Evolutionary conservation across 2,888 invertebrate species (phyloP), one percentile per base, ranked within the genome.

Genomic region (Xanthorhoe designata): DNA sequence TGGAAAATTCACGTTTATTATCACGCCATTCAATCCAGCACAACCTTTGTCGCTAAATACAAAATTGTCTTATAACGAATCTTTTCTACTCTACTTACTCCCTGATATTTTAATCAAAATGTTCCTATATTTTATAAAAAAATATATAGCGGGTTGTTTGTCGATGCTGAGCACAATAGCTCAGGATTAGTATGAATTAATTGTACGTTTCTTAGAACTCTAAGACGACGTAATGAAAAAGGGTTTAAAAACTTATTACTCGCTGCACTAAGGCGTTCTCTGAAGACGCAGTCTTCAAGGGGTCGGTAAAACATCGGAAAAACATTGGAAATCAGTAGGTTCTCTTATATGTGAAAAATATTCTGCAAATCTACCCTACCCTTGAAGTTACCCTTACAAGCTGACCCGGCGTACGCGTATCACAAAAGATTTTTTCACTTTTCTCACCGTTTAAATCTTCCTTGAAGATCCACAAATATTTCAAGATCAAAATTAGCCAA

Each of bases 221-320:
- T 56, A 66, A 71, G 70, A 69, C 71, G 70, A 69, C 71, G 71
- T 63, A 72, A 75, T 72, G 69, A 75, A 77, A 76, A 75, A 78
- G 76, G 64, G 75, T 74, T 82, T 78, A 77, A 72, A 80, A 78
- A 75, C 71, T 75, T 79, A 81, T 82, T 81, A 81, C 71, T 76
- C 72, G 71, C 66, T 66, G 66, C 69, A 69, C 61, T 73, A 24
- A 66, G 67, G 52, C 69, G 56, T 57, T 68, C 42, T 32, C 64
- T 68, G 51, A 73, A 15, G 47, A 7, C 47, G 13, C 17, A 5
- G 47, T 7, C 13, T 17, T 47, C 17, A 15, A 17, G 47, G 7
- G 7, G 17, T 8, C 17, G 47, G 7, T 47, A 47, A 13, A 42
- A 42, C 3, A 42, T n/a, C 38, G 38, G 38, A 2, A 13, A n/a